Percentiles rank a stretch among this genome's conserved stretches.
Evolutionary conservation across 2,888 invertebrate species (phyloP).

Genomic region (Andrena bicolor): DNA sequence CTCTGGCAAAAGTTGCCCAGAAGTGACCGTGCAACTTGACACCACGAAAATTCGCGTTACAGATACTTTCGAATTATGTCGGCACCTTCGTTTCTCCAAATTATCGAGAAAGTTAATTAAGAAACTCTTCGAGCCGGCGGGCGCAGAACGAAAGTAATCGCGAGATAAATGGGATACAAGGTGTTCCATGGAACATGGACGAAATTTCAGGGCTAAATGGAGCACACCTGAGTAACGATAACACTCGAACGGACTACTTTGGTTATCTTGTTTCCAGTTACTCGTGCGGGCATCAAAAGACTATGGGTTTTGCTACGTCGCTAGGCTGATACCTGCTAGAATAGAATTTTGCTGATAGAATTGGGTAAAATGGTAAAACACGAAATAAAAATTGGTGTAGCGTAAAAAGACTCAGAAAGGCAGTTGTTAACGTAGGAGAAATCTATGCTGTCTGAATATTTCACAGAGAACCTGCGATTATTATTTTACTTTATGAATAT

Average conservation of each 20-base stretch:
- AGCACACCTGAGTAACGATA: neutral
- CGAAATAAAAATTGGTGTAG: too few relatives aligned
- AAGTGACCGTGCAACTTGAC: neutral
- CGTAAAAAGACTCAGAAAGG: neutral
- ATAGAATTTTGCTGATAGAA: too few relatives aligned
- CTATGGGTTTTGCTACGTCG: too few relatives aligned
- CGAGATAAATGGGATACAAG: neutral
- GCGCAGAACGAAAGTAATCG: constrained; percentile 25
- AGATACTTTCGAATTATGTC: neutral
- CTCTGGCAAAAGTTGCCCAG: neutral
- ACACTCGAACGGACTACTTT: neutral
- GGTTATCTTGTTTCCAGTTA: too few relatives aligned
- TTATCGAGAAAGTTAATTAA: constrained; percentile 41
- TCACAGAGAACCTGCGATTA: too few relatives aligned
- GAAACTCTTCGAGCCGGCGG: neutral
- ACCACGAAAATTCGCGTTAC: neutral
- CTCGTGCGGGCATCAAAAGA: too few relatives aligned
- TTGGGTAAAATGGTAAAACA: too few relatives aligned
- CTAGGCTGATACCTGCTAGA: too few relatives aligned
- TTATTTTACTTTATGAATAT: neutral
- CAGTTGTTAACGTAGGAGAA: neutral
- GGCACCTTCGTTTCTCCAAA: constrained; percentile 2
- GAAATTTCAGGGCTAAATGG: neutral
- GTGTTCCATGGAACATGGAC: neutral
- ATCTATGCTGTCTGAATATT: too few relatives aligned